Percentiles rank a stretch among this genome's conserved stretches.
phyloP scores from a whole-genome alignment of 2,888 invertebrate species.

The Eumerus sabulonum region DNA sequence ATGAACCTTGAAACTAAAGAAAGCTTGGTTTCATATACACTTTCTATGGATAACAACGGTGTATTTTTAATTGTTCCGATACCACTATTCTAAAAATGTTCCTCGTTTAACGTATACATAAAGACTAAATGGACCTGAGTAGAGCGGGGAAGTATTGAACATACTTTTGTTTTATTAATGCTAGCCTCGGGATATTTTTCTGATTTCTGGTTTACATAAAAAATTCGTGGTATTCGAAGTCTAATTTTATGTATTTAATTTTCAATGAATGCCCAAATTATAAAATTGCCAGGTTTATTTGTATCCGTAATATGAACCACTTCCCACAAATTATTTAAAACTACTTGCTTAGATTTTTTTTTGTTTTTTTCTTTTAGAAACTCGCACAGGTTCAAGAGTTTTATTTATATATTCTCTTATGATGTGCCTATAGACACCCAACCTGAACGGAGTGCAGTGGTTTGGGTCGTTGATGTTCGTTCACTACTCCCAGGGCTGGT shows the following conservation, averaged over 20 bases:
- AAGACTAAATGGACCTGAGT: conserved; percentile 91
- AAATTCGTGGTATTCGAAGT: conserved; percentile 90
- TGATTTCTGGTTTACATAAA: conserved; percentile 95
- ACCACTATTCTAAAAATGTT: conserved; percentile 86
- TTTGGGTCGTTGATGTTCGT: too few species aligned
- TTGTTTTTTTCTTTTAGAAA: conserved; percentile 90
- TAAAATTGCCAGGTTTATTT: conserved; percentile 90
- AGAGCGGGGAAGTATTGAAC: conserved; percentile 91
- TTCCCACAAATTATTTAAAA: conserved; percentile 94
- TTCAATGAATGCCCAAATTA: conserved; percentile 94
- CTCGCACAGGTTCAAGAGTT: too few species aligned
- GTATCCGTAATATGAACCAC: conserved; percentile 90
- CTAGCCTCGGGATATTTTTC: conserved; percentile 80
- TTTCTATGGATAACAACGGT: conserved; percentile 95
- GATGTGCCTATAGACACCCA: too few species aligned
- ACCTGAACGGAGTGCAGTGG: too few species aligned
- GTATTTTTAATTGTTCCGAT: conserved; percentile 86
- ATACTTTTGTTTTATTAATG: conserved; percentile 89
- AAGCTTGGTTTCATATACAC: conserved; percentile 98
- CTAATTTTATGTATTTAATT: conserved; percentile 88
- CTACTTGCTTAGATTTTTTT: conserved; percentile 89
- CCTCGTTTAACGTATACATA: conserved; percentile 93
- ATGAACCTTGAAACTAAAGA: conserved; percentile 92
- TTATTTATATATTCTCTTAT: too few species aligned
- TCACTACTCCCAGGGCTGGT: too few species aligned